These are phyloP conservation scores for Oikopleura dioica DNA, from an alignment of 23 tunicate species.

Conservation along the genomic window DNA sequence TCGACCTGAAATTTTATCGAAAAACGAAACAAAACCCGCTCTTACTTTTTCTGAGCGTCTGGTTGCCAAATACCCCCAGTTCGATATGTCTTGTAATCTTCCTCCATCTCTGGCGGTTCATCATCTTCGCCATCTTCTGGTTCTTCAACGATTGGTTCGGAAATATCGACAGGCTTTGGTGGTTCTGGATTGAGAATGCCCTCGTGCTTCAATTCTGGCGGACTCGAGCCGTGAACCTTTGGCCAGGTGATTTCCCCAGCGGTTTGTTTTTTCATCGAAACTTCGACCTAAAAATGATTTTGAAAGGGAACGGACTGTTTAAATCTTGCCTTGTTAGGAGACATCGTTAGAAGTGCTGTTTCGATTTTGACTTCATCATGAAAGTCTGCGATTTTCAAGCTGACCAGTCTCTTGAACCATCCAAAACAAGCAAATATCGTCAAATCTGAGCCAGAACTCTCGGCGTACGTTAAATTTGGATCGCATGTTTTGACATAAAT, in stretches of 20 bases:
- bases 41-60: not conserved
- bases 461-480: not conserved
- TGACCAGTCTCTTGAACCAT: not conserved
- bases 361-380: not conserved
- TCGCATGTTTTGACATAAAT: not conserved
- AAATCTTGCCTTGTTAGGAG: not conserved
- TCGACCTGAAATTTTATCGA: not conserved
- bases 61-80: not conserved
- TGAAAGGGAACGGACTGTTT: too few relatives aligned
- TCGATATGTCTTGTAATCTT: not conserved
- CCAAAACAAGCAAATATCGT: slow-evolving; percentile 1
- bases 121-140: not conserved
- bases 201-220: not conserved
- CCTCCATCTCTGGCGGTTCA: not conserved
- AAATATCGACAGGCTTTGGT: not conserved
- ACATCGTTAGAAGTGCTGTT: not conserved
- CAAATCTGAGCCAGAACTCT: not conserved
- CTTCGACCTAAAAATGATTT: too few relatives aligned
- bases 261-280: not conserved
- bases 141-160: slow-evolving; percentile 10
- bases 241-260: slow-evolving; percentile 5
- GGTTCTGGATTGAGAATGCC: slow-evolving; percentile 5
- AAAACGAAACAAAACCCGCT: too few relatives aligned
- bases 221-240: not conserved
- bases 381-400: not conserved